phyloP scores from a whole-genome alignment of 2,888 invertebrate species.

The Ennomos fuscantarius region DNA sequence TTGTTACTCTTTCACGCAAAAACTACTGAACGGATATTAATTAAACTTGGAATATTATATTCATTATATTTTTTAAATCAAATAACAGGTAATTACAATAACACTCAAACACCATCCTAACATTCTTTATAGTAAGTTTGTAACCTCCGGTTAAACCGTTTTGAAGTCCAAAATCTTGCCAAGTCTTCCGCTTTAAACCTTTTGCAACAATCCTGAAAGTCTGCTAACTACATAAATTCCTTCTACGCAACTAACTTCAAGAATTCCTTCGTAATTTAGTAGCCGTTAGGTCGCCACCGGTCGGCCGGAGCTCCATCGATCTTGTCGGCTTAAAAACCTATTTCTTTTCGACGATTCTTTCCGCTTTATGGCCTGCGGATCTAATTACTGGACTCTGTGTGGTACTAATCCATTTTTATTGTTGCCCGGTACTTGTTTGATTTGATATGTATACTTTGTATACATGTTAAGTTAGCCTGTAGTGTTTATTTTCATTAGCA shows the following conservation, averaged over 20 bases:
- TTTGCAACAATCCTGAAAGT: conserved; percentile 22
- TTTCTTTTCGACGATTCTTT: conserved; percentile 40
- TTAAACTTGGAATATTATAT: no score
- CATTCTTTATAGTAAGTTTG: no score
- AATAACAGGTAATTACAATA: no score
- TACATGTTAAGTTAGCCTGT: no score
- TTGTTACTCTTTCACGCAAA: no score
- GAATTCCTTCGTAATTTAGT: conserved; percentile 22
- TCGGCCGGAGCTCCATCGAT: conserved; percentile 38
- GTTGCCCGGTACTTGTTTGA: neutral
- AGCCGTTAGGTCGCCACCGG: conserved; percentile 9
- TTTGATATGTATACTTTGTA: neutral
- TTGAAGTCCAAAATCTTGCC: conserved; percentile 1
- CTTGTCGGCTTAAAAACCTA: conserved; percentile 41
- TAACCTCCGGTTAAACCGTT: no score
- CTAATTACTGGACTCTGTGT: conserved; percentile 43
- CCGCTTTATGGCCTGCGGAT: conserved; percentile 41
- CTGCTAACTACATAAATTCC: conserved; percentile 27
- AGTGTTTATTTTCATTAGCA: no score
- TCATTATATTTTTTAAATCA: no score
- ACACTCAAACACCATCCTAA: no score
- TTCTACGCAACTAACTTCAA: conserved; percentile 22
- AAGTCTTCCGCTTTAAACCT: conserved; percentile 5
- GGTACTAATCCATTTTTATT: conserved; percentile 41
- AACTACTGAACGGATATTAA: no score